These are phyloP conservation scores for Gobio occitaniae DNA, from an alignment of 2,797 vertebrate species.

Conservation along the genomic window DNA sequence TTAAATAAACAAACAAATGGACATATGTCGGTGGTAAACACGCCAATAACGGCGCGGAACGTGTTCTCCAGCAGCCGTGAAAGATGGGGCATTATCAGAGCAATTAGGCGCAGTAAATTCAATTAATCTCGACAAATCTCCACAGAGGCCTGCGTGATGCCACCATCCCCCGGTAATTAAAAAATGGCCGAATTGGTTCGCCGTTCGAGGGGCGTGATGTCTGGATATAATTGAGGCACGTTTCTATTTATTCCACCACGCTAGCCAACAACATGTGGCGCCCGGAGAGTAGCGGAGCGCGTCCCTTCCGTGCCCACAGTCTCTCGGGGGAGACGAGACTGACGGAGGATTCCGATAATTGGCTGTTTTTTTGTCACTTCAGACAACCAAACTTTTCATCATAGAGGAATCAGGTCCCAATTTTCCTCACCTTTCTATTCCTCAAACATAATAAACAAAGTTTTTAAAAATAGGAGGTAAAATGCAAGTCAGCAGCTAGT, in stretches of 20 bases:
- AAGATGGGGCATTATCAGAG: constrained; percentile 76
- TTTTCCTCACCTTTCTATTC: constrained; percentile 67
- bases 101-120: constrained; percentile 81
- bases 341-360: constrained; percentile 69
- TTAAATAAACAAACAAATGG: constrained; percentile 60
- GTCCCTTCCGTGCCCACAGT: constrained; percentile 23
- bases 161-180: constrained; percentile 80
- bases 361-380: constrained; percentile 74
- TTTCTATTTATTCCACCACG: constrained; percentile 70
- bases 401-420: constrained; percentile 69
- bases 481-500: constrained; percentile 80
- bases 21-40: constrained; percentile 62
- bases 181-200: constrained; percentile 76
- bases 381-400: constrained; percentile 73
- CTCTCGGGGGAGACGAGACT: constrained; percentile 51
- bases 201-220: constrained; percentile 67
- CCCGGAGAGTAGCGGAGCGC: constrained; percentile 14
- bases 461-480: constrained; percentile 61
- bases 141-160: constrained; percentile 73
- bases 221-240: constrained; percentile 70
- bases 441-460: constrained; percentile 73
- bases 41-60: constrained; percentile 53
- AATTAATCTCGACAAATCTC: constrained; percentile 86
- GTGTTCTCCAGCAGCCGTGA: constrained; percentile 71
- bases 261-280: constrained; percentile 60